Evolutionary conservation across 2,888 invertebrate species (phyloP), one percentile per base, ranked within the genome.

Genomic region (Clistopyga incitator): DNA sequence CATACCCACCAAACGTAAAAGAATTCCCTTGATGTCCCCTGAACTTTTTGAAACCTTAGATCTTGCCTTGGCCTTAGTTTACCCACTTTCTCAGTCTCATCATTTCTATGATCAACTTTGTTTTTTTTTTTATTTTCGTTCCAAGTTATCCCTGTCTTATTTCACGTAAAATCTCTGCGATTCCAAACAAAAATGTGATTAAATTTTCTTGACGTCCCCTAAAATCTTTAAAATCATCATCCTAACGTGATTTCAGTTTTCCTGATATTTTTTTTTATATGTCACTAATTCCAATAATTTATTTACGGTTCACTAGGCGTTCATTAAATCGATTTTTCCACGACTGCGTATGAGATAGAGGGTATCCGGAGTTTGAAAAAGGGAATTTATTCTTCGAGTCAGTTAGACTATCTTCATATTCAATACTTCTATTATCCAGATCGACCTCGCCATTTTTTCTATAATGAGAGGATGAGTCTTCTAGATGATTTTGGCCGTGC

Each of bases 401-500:
- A n/a, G 42, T 42, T 64, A 38, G 20, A 64, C 15, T n/a, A 59
- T 59, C 59, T 29, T 59, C 29, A 6, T 29, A 3, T 2, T 3
- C 10, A 61, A 15, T 34, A n/a, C 18, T 34, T 25, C 25, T 15
- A 29, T 3, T 15, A 18, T 54, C 20, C 3, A 29, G 15, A 59
- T 29, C 13, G 15, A 59, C 2, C 6, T 59, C 13, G 10, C 6
- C 15, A 13, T 18, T n/a, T 61, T 61, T 18, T n/a, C 34, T 2
- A 61, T 38, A 38, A 61, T 18, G 18, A 18, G 38, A 38, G 2
- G 23, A 56, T 15, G 25, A 56, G 13, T 56, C 23, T 61, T 38
- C 2, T 11, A 15, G 59, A 29, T 38, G 38, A 61, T 34, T 78
- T 83, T 75, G 83, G 83, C 77, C 67, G 84, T 79, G 84, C 77